Evolutionary conservation across 2,888 invertebrate genomes (phyloP).

Genomic region (Tetramorium bicarinatum): DNA sequence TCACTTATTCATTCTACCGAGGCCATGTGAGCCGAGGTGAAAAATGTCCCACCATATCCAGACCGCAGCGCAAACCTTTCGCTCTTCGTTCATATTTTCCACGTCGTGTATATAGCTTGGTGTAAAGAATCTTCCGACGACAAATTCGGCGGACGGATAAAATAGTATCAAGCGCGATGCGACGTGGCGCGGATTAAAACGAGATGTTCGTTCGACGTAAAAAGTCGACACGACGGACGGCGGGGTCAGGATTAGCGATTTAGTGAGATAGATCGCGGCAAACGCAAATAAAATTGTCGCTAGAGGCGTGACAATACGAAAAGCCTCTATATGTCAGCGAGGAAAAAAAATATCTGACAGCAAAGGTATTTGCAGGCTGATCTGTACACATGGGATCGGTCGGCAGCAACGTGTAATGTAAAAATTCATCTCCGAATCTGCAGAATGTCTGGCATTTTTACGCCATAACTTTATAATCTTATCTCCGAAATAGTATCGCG

Average conservation of each 20-base stretch:
- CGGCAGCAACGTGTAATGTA: conserved; percentile 8
- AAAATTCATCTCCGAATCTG: conserved; percentile 17
- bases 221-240: conserved; percentile 33
- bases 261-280: conserved; percentile 61
- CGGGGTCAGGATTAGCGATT: conserved; percentile 59
- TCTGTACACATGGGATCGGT: conserved; percentile 13
- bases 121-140: conserved; percentile 23
- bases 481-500: not conserved
- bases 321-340: conserved; percentile 36
- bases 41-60: conserved; percentile 23
- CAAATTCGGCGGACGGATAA: conserved; percentile 42
- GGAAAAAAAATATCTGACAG: conserved; percentile 45
- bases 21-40: not conserved
- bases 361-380: conserved; percentile 52
- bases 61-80: conserved; percentile 13
- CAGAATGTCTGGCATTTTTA: not conserved
- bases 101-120: not conserved
- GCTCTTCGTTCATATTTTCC: conserved; percentile 30
- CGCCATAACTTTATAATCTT: conserved; percentile 28
- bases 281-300: conserved; percentile 60
- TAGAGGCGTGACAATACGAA: conserved; percentile 37
- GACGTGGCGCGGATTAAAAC: conserved; percentile 41
- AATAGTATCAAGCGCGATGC: conserved; percentile 22
- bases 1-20: conserved; percentile 10
- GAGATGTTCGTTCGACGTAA: conserved; percentile 42